Evolutionary conservation across 2,113 vertebrate species (phyloP), one percentile per base, ranked within the genome.

Genomic region (Panthera tigris): DNA sequence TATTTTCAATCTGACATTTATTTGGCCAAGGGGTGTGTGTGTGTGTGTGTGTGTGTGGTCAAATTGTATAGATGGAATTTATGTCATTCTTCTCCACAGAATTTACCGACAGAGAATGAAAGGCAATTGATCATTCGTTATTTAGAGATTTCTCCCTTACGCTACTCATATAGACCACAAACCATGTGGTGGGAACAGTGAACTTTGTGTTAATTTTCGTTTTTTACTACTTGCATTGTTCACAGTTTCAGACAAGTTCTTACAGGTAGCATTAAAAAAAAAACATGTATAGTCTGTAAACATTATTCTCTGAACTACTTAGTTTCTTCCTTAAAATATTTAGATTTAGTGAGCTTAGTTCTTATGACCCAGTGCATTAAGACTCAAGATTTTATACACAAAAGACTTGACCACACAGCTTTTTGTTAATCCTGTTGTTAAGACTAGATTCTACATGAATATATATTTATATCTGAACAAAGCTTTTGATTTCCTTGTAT

Each of bases 181-280:
- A 94, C 74, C 79, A 96, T 97, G 63, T 96, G 33, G 48, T 95
- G 87, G 91, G 63, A 95, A 88, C 78, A 87, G 74, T 85, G 65
- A 98, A 74, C 33, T 80, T 94, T 98, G 95, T 98, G 19, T 96
- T 98, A 86, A 14, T 57, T 93, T 95, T 97, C 69, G 89, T 91
- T 97, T 95, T 95, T 96, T 95, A 80, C 97, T 97, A 81, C 41
- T 48, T 97, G 15, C 52, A 90, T 94, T 97, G 41, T 96, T 78
- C 95, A 97, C 69, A 84, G 7, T 97, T 97, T 96, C 55, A 74
- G 80, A 76, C 45, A 97, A 95, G 39, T 97, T 97, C 73, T 63
- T 97, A 41, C 84, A 97, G 97, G 86, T 21, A 69, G 39, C 55
- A 95, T 69, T 84, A 79, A 63, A 63, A 63, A 27, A 63, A 25